Evolutionary conservation across 2,888 invertebrate species (phyloP).

Genomic region (Tinea semifulvella): DNA sequence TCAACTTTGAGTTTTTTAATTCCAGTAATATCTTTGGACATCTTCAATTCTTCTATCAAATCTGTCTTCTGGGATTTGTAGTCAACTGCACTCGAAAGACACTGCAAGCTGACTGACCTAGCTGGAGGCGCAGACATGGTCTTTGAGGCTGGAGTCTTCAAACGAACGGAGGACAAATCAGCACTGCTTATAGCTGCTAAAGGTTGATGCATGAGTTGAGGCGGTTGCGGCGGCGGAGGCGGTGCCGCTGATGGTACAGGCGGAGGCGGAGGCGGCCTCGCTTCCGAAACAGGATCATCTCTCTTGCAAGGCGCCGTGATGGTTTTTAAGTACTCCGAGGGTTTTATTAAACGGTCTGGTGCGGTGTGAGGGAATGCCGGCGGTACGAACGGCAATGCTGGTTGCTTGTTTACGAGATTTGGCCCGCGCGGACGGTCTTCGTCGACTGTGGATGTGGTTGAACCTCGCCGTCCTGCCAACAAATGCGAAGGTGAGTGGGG

Average conservation of each 20-base stretch:
- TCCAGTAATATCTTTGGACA: constrained; percentile 93
- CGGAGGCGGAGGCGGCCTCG: constrained; percentile 67
- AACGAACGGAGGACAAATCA: constrained; percentile 84
- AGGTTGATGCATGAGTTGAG: constrained; percentile 69
- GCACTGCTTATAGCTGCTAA: constrained; percentile 89
- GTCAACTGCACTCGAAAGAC: constrained; percentile 71
- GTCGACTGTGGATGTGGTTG: constrained; percentile 44
- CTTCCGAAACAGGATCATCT: constrained; percentile 67
- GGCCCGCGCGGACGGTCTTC: constrained; percentile 63
- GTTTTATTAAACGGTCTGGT: constrained; percentile 87
- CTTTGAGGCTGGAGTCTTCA: constrained; percentile 79
- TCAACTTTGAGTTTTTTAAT: constrained; percentile 93
- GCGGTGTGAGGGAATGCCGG: constrained; percentile 87
- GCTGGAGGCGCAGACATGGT: constrained; percentile 81
- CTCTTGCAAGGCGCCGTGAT: constrained; percentile 73
- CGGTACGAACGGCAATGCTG: constrained; percentile 89
- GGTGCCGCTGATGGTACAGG: constrained; percentile 42
- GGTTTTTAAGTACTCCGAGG: constrained; percentile 89
- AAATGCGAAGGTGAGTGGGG: not conserved
- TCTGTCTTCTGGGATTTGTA: constrained; percentile 83
- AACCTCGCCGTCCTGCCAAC: constrained; percentile 48
- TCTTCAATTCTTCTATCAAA: constrained; percentile 90
- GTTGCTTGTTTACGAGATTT: constrained; percentile 84
- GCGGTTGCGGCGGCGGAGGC: constrained; percentile 46
- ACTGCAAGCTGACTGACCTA: constrained; percentile 79